Percentiles rank a stretch among this genome's conserved stretches.
phyloP scores from a whole-genome alignment of 2,113 vertebrate species.

The Apteryx owenii region DNA sequence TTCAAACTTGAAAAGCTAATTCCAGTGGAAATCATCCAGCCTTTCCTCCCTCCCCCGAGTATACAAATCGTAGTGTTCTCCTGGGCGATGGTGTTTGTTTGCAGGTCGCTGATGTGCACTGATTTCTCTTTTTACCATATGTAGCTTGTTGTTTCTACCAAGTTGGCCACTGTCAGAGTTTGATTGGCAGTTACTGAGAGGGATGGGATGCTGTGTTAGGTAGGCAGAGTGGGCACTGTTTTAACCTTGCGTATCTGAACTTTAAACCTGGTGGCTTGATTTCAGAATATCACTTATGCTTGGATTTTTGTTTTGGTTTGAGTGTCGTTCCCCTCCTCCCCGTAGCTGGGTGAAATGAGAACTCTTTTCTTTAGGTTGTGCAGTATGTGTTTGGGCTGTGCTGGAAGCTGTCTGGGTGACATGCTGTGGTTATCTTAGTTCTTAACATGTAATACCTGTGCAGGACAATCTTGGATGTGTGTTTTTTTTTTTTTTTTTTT shows the following conservation, averaged over 20 bases:
- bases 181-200: background rate
- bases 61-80: background rate
- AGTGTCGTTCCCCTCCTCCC: too few species aligned
- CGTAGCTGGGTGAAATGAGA: background rate
- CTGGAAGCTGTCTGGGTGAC: background rate
- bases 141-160: background rate
- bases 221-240: background rate
- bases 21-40: background rate
- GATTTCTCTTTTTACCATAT: background rate
- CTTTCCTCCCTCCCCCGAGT: background rate
- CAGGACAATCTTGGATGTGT: background rate
- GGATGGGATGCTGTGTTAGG: background rate
- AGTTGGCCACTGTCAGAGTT: fast-evolving
- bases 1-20: background rate
- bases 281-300: background rate
- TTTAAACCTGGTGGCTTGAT: background rate
- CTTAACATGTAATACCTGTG: background rate
- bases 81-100: background rate
- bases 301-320: fast-evolving
- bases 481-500: too few species aligned
- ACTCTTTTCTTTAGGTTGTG: background rate
- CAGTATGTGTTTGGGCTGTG: background rate
- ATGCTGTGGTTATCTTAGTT: background rate
- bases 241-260: background rate
- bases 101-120: background rate